Evolutionary conservation across 2,113 vertebrate genomes (phyloP).

Genomic region (Lophotis ruficrista): DNA sequence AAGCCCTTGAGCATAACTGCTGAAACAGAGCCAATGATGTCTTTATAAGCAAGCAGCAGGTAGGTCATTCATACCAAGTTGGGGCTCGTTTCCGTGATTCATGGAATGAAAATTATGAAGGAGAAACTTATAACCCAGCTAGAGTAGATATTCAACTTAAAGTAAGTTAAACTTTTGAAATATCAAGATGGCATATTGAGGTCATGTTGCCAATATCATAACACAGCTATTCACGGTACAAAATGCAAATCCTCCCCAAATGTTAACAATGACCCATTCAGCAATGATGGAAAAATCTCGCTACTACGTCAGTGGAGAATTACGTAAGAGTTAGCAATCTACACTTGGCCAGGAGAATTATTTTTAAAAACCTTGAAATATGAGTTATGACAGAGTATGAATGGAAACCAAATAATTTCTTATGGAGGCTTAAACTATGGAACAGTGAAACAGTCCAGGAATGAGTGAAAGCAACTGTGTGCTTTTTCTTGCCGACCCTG

Average conservation of each 20-base stretch:
- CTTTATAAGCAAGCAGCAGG: neutral
- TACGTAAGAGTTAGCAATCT: neutral
- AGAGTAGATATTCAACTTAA: neutral
- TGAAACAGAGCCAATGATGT: neutral
- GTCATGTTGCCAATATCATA: neutral
- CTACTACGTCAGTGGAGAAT: neutral
- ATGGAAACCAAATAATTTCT: slow-evolving; percentile 30
- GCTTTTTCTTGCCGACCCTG: neutral
- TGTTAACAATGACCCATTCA: slow-evolving; percentile 23
- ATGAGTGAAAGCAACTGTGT: neutral
- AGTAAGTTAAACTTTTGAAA: neutral
- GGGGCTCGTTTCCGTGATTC: neutral
- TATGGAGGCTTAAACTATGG: neutral
- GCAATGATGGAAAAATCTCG: neutral
- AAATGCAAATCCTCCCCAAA: neutral
- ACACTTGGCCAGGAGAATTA: neutral
- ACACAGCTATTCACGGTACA: neutral
- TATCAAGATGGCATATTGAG: neutral
- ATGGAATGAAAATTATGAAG: slow-evolving; percentile 9
- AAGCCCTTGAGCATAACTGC: neutral
- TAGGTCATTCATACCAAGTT: slow-evolving; percentile 15
- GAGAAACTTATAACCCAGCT: neutral
- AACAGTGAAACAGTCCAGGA: neutral
- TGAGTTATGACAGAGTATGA: neutral
- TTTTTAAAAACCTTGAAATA: slow-evolving; percentile 18